These are phyloP conservation scores for Uloborus diversus DNA, from an alignment of 1,140 invertebrate species.

Conservation along the genomic window DNA sequence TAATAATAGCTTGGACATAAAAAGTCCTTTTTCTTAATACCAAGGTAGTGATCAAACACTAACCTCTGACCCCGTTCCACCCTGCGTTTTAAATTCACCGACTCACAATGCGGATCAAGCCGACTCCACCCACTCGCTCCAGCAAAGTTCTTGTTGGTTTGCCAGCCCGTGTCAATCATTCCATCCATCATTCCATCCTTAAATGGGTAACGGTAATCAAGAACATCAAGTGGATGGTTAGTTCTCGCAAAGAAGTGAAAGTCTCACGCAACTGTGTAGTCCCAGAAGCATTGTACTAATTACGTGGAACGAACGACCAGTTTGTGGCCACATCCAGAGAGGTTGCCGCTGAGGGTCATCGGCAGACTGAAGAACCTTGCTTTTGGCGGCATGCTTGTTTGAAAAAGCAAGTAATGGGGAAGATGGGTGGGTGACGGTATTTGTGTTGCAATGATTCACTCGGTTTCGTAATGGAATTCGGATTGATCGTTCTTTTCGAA, in stretches of 20 bases:
- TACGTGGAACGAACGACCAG: background rate
- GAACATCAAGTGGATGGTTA: background rate
- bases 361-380: no score
- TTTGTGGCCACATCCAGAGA: no score
- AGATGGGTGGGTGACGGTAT: no score
- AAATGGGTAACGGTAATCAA: background rate
- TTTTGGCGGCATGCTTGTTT: no score
- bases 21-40: background rate
- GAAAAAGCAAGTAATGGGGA: no score
- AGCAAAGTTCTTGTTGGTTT: background rate
- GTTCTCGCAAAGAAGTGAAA: no score
- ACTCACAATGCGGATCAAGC: background rate
- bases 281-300: constrained; percentile 4
- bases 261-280: background rate
- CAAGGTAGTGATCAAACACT: background rate
- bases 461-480: no score
- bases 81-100: background rate
- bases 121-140: constrained; percentile 15
- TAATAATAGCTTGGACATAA: no score
- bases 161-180: constrained; percentile 9
- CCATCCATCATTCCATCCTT: background rate
- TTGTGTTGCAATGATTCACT: no score
- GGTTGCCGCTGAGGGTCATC: background rate
- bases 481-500: no score
- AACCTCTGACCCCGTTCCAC: background rate